A percentile compares a stretch with the other conserved stretches of the same genome.
Evolutionary conservation across 2,797 vertebrate species (phyloP).

Genomic region (Hemibagrus guttatus): DNA sequence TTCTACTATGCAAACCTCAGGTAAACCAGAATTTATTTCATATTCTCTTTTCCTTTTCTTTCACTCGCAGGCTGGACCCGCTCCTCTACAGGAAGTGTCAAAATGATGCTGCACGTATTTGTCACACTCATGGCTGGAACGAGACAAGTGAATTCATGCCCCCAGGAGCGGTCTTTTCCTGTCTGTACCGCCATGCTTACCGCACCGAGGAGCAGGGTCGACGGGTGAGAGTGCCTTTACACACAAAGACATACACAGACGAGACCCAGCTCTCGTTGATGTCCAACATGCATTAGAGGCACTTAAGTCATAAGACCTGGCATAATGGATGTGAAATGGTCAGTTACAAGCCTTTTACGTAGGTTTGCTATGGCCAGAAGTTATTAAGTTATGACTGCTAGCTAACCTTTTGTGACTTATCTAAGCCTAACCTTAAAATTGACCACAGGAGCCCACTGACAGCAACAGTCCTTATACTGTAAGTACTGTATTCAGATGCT

Average conservation of each 20-base stretch:
- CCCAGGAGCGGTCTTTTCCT: constrained; percentile 92
- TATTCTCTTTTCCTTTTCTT: neutral
- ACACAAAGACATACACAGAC: neutral
- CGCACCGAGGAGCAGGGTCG: constrained; percentile 94
- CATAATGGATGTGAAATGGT: neutral
- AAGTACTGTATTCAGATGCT: constrained; percentile 39
- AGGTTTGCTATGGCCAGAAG: neutral
- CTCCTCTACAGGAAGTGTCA: constrained; percentile 94
- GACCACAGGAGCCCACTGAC: constrained; percentile 43
- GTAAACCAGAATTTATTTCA: neutral
- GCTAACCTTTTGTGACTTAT: neutral
- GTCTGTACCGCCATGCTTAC: constrained; percentile 93
- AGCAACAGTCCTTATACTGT: constrained; percentile 21
- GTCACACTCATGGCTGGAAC: constrained; percentile 94
- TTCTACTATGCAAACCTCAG: neutral
- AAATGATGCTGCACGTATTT: constrained; percentile 90
- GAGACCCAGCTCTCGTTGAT: too few species aligned
- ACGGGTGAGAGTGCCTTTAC: constrained; percentile 75
- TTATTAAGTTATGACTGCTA: neutral
- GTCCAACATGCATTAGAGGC: neutral
- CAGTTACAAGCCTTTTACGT: neutral
- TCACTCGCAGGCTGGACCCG: constrained; percentile 82
- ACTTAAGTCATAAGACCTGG: neutral
- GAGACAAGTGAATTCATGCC: constrained; percentile 94
- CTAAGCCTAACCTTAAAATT: constrained; percentile 45